These are phyloP conservation scores for Porites cylindrica DNA, from an alignment of 92 coral and sea anemone genomes.

Conservation along the genomic window DNA sequence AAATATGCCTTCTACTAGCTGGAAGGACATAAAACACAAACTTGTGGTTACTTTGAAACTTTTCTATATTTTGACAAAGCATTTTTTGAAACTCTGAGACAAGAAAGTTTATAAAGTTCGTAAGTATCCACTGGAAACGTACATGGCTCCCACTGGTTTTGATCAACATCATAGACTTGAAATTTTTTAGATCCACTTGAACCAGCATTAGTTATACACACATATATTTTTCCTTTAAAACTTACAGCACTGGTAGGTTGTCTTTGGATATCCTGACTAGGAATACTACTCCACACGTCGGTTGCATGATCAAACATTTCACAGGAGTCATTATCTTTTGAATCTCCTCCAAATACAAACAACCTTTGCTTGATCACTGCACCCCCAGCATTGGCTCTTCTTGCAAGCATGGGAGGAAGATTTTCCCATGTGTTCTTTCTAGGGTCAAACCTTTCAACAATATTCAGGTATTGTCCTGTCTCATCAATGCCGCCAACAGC, in stretches of 20 bases:
- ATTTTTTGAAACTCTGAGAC: slow-evolving; percentile 2
- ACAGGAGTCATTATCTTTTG: neutral
- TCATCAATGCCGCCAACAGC: neutral
- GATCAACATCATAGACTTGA: slow-evolving; percentile 2
- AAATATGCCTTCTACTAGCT: too few relatives aligned
- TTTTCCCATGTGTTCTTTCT: neutral
- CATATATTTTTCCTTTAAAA: slow-evolving; percentile 8
- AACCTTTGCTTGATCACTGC: neutral
- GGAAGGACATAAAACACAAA: too few relatives aligned
- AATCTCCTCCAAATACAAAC: slow-evolving; percentile 13
- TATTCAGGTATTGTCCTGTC: neutral
- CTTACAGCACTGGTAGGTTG: slow-evolving; percentile 7
- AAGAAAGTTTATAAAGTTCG: neutral
- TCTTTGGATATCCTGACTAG: neutral
- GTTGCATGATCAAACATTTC: neutral
- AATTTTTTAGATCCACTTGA: neutral
- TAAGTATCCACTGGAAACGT: neutral
- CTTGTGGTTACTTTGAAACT: neutral
- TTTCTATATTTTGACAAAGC: neutral
- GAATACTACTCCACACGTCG: neutral
- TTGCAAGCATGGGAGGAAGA: neutral
- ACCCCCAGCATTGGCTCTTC: slow-evolving; percentile 16
- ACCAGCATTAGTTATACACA: neutral
- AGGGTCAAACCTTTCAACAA: slow-evolving; percentile 25
- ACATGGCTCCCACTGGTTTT: slow-evolving; percentile 8